Base-by-base conservation (phyloP, 2,797 vertebrate genomes). In the Molossus molossus region DNA sequence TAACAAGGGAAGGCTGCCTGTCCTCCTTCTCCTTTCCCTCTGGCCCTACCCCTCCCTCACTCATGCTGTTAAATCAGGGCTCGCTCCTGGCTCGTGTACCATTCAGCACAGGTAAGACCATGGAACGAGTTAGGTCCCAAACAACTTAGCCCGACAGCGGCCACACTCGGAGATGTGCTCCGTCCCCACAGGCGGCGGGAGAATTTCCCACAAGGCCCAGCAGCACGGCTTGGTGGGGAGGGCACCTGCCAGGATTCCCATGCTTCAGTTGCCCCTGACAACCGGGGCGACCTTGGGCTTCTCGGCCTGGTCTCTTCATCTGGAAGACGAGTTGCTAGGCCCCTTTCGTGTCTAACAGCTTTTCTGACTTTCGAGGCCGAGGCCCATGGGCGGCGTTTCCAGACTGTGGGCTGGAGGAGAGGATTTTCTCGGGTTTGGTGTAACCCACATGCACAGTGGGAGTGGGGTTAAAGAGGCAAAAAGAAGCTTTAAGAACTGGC, bases 201-300 rank as follows among this genome's bases (percentile, higher is more conserved):
- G 87, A 72, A 45, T 92, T 86, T 94, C 77, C 65, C 85, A 89
- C 21, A 87, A 10, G 62, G 69, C 50, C 45, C 18, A 23, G 25
- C 33, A 75, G 48, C n/a, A 17, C n/a, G n/a, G 53, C 55, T 58
- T 75, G 40, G 64, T 21, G 15, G 25, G 27, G 17, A 72, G 5
- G 64, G 29, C 25, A 37, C 33, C 11, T 55, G 15, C 79, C 57
- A 65, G 1, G 40, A 88, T 57, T 60, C 7, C 13, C 29, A 29
- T 37, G 60, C 55, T 33, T 77, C 53, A 5, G 23, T 83, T 33
- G 33, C 60, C 9, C 4, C 50, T 18, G n/a, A 40, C 40, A 64
- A 1, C 12, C 17, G 29, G 48, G 65, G 15, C 11, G n/a, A 9
- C 9, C 57, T 48, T 29, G 15, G 57, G 9, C 17, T 45, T 94